Conservation (phyloP, 2,888 invertebrate genomes). For the Noctua janthina region DNA sequence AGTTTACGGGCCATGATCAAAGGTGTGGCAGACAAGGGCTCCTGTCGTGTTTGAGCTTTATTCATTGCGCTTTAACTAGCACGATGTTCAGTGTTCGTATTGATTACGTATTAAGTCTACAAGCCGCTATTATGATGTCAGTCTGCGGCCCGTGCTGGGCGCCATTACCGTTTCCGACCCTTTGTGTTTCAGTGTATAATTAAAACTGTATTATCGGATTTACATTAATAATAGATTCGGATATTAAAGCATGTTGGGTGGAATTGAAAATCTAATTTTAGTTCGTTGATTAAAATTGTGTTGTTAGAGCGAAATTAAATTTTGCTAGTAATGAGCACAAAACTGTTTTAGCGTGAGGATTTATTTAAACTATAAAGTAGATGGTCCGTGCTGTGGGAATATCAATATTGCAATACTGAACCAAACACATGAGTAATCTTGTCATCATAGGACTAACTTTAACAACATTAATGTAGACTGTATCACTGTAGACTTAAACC, state of each 20-base stretch:
- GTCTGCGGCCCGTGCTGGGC: conserved; percentile 67
- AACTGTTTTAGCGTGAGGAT: conserved; percentile 2
- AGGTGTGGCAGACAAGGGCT: conserved; percentile 54
- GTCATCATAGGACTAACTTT: neutral
- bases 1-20: conserved; percentile 60
- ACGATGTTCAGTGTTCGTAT: conserved; percentile 59
- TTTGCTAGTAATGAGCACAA: conserved; percentile 19
- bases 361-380: conserved; percentile 1
- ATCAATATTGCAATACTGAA: neutral
- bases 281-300: conserved; percentile 59
- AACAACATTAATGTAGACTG: neutral
- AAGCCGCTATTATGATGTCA: conserved; percentile 64
- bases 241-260: conserved; percentile 61
- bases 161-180: conserved; percentile 67
- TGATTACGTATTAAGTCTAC: conserved; percentile 64
- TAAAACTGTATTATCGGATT: conserved; percentile 65
- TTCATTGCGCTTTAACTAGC: conserved; percentile 57
- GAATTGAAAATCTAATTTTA: conserved; percentile 63
- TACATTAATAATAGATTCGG: conserved; percentile 63
- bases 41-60: conserved; percentile 54
- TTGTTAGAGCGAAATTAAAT: conserved; percentile 28
- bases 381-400: neutral
- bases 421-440: neutral
- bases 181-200: conserved; percentile 63
- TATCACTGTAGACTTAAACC: neutral